Base-by-base conservation (phyloP, 1,140 invertebrate genomes). In the Scaptomyza pallida region DNA sequence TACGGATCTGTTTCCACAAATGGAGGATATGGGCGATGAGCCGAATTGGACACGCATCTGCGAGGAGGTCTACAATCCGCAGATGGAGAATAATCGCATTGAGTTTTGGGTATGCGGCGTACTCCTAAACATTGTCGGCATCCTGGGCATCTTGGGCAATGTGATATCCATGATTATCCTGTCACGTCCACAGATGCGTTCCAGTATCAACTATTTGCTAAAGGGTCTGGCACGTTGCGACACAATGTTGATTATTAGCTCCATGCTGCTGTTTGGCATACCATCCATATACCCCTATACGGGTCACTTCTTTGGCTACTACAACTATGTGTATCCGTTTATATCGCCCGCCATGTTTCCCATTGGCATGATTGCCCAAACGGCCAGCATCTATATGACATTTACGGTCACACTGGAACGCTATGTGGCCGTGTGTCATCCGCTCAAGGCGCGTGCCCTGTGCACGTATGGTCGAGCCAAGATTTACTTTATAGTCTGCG, bases 401-500 rank as follows among this genome's bases (percentile, higher is more conserved):
- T 94, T 99, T 45, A 97, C 97, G 1, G 98, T 99, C 37, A 99
- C 98, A 0, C 93, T 99, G 74, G 98, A 99, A 92, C 93, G 98
- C 45, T 99, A 98, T 92, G 96, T 99, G 40, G 98, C 98, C 1
- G 98, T 99, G 0, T 99, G 98, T 89, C 97, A 98, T 92, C 98
- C 98, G 0, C 92, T 99, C 6, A 94, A 94, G 65, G 97, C 97
- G 0, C 93, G 97, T 44, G 96, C 95, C 0, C 93, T 98, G 47
- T 99, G 98, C 92, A 99, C 97, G 0, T 97, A 97, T 79, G 95
- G 96, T 1, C 93, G 98, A 35, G 97, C 98, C 3, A 94, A 96
- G 35, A 93, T 96, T 67, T 97, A 97, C 79, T 96, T 98, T 6
- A 91, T 97, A 2, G 92, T 94, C n/a, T 97, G 98, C 63, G 94